Evolutionary conservation across 2,797 vertebrate genomes (phyloP).

Genomic region (Telmatherina bonti): DNA sequence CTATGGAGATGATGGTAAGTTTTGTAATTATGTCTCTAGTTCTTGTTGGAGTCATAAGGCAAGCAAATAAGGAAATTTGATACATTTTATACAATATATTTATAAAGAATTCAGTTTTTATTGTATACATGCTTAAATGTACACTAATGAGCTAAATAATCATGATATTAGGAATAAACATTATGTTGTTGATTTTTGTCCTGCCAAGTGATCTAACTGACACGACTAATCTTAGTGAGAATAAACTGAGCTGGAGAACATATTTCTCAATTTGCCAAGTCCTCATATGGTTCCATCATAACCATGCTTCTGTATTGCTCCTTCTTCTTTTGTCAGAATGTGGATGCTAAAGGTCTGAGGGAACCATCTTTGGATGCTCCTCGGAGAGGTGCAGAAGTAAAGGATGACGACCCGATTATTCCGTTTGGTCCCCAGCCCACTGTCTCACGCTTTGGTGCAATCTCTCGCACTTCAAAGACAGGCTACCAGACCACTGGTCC

Average conservation of each 20-base stretch:
- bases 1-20: constrained; percentile 95
- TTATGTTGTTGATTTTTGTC: too few relatives aligned
- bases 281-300: background rate
- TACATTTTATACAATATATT: background rate
- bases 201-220: too few relatives aligned
- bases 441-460: constrained; percentile 97
- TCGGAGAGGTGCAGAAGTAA: constrained; percentile 90
- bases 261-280: background rate
- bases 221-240: background rate
- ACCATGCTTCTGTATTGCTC: background rate
- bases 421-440: constrained; percentile 97
- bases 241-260: background rate
- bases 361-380: constrained; percentile 92
- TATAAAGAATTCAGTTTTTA: background rate
- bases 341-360: constrained; percentile 90
- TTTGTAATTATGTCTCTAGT: background rate
- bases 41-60: background rate
- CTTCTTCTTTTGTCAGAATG: constrained; percentile 81
- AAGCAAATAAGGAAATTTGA: background rate
- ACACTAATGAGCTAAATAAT: background rate
- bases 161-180: too few relatives aligned
- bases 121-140: background rate
- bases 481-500: constrained; percentile 94
- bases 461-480: constrained; percentile 96
- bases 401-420: constrained; percentile 97